Conservation (phyloP, 1,140 invertebrate species). For the Ceratosolen solmsi region DNA sequence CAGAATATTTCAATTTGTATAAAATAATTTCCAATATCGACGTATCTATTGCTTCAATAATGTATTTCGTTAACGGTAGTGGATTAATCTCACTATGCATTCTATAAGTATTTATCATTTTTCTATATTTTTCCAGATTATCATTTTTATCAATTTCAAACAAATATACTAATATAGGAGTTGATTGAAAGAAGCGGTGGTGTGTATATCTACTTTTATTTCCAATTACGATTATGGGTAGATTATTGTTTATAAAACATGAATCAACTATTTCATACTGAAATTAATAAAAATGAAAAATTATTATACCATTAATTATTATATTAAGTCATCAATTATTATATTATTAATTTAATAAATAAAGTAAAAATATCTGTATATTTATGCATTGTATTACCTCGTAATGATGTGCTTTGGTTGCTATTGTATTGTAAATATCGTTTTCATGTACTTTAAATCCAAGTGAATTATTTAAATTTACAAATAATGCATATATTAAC, state of each 20-base stretch:
- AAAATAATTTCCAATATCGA: not conserved
- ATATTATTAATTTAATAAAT: not conserved
- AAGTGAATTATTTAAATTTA: not conserved
- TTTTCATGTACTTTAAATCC: not conserved
- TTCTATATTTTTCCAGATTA: slow-evolving; percentile 1
- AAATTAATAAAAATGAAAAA: not conserved
- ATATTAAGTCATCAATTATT: too few species aligned
- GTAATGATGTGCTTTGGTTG: not conserved
- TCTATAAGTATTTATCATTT: not conserved
- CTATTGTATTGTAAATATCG: not conserved
- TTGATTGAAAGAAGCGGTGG: not conserved
- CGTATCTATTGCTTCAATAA: not conserved
- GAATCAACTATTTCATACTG: not conserved
- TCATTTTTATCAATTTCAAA: slow-evolving; percentile 1
- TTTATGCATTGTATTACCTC: not conserved
- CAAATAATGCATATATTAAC: not conserved
- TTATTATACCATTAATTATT: too few species aligned
- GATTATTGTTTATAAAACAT: not conserved
- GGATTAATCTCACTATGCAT: not conserved
- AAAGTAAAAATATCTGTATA: not conserved
- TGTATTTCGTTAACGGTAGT: not conserved
- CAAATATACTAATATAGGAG: not conserved
- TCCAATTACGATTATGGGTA: not conserved
- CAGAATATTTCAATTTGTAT: not conserved
- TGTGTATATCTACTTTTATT: not conserved